Evolutionary conservation across 2,888 invertebrate genomes (phyloP).

Genomic region (Allolobophora icterica): DNA sequence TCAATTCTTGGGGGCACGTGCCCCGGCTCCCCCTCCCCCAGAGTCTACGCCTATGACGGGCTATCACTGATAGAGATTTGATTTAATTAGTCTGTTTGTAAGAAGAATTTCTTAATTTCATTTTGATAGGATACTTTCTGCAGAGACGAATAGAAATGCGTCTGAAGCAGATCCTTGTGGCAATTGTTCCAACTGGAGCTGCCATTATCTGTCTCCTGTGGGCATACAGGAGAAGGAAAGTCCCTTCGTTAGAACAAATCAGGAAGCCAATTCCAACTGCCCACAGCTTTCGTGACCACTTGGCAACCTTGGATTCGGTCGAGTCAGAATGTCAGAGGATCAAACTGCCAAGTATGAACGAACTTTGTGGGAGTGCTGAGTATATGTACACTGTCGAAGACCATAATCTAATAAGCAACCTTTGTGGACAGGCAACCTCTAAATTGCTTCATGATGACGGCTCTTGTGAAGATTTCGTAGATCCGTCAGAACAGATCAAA

Average conservation of each 20-base stretch:
- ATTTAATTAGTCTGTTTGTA: neutral
- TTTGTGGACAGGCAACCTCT: neutral
- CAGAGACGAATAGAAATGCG: neutral
- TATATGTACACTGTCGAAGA: neutral
- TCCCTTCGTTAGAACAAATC: neutral
- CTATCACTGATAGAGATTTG: neutral
- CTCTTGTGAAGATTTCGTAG: neutral
- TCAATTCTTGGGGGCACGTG: no score
- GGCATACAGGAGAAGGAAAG: neutral
- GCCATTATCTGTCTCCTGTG: neutral
- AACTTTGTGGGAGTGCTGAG: neutral
- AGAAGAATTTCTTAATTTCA: neutral
- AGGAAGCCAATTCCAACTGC: neutral
- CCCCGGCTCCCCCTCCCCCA: no score
- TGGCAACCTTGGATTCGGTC: neutral
- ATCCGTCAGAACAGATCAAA: neutral
- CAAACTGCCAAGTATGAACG: neutral
- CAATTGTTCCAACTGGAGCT: slow-evolving; percentile 10
- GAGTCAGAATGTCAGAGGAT: neutral
- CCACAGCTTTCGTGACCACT: neutral
- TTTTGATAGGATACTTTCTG: neutral
- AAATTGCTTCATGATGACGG: neutral
- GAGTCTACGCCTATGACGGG: no score
- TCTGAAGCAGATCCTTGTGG: neutral
- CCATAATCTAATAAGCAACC: neutral